phyloP scores from a whole-genome alignment of 2,113 vertebrate species.

The Oxyura jamaicensis region DNA sequence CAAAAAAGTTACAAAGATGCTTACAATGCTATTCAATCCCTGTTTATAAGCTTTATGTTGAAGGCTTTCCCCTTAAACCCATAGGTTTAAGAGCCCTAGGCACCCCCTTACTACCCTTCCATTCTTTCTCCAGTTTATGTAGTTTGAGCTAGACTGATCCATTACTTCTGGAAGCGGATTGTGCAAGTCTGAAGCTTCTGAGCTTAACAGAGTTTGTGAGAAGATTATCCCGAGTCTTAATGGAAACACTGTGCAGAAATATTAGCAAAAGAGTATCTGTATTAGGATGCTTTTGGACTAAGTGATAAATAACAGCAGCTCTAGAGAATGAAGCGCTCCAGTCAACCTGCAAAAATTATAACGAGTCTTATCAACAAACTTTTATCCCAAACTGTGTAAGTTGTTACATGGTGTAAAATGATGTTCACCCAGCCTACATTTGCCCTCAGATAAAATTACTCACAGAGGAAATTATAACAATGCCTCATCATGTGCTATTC shows the following conservation, averaged over 20 bases:
- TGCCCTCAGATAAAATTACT: conserved; percentile 24
- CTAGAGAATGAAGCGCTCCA: background rate
- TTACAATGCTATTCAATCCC: background rate
- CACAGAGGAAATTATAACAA: conserved; percentile 40
- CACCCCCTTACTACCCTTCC: background rate
- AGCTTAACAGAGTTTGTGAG: background rate
- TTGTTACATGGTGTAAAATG: background rate
- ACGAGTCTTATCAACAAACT: background rate
- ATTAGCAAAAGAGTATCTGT: background rate
- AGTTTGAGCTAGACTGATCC: background rate
- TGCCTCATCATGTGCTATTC: conserved; percentile 17
- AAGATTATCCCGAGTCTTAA: background rate
- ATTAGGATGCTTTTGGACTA: background rate
- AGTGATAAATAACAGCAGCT: background rate
- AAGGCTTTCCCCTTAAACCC: background rate
- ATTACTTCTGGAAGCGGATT: background rate
- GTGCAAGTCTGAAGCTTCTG: background rate
- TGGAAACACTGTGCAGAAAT: background rate
- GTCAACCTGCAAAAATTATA: background rate
- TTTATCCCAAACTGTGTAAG: background rate
- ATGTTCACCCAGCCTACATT: conserved; percentile 9
- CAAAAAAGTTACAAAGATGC: background rate
- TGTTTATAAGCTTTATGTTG: background rate
- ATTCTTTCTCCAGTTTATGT: background rate
- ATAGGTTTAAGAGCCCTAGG: background rate